Evolutionary conservation across 2,797 vertebrate species (phyloP).

Genomic region (Arctocebus calabarensis): DNA sequence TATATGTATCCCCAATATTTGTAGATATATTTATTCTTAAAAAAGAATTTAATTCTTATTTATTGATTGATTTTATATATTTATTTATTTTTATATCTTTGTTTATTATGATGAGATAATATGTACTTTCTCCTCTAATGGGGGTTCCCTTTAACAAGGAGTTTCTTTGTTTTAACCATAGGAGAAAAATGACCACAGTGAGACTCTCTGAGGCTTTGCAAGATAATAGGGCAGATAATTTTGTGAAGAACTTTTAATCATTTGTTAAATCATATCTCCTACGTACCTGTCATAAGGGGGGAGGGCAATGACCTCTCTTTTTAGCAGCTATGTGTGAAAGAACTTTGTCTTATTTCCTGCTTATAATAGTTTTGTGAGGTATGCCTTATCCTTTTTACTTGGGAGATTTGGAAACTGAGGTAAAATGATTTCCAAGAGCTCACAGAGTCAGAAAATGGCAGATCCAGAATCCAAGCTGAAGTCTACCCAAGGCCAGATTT

Average conservation of each 20-base stretch:
- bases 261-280: background rate
- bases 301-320: background rate
- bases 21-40: background rate
- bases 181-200: background rate
- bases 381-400: background rate
- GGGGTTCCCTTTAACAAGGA: background rate
- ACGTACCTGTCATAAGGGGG: background rate
- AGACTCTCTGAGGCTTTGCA: background rate
- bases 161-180: background rate
- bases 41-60: background rate
- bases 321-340: background rate
- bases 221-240: background rate
- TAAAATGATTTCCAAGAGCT: background rate
- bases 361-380: background rate
- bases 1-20: background rate
- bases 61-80: too few species aligned
- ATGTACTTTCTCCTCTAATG: background rate
- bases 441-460: background rate
- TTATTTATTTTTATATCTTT: too few species aligned
- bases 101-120: background rate
- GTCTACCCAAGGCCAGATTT: background rate
- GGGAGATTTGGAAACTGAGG: background rate
- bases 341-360: background rate
- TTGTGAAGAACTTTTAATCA: background rate
- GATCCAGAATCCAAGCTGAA: background rate